Base-by-base conservation (phyloP, 1,140 invertebrate species). In the Macrobrachium rosenbergii region DNA sequence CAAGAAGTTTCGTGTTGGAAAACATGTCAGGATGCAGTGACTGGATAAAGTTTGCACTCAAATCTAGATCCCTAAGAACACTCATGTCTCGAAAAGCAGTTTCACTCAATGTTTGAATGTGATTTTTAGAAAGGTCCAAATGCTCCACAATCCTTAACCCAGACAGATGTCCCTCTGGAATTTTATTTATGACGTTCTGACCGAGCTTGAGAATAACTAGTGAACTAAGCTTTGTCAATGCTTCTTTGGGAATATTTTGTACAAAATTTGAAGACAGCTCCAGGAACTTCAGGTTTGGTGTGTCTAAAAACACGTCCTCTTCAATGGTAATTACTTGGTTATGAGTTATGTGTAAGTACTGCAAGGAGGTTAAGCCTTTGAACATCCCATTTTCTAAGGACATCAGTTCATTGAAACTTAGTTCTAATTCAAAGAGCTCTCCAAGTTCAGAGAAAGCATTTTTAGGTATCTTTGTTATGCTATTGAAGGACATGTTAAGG, bases 191-290 rank as follows among this genome's bases (percentile, higher is more conserved):
- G 72, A 79, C 82, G 52, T 90, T 89, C 23, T 83, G 87, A 12
- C 69, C 43, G 43, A 90, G 73, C 23, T 87, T 87, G 19, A 89
- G 81, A 11, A 59, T 21, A 10, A 78, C 93, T 87, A 98, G 92
- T 90, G 95, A 94, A 0, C 94, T 93, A 28, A 97, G 92, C 64
- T 94, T 94, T 81, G 93, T 93, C 83, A 97, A 93, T 2, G 93
- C 92, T n/a, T 94, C 94, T 5, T 94, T 92, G 0, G 94, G 92
- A 52, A 98, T 93, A 90, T 93, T 94, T 90, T 95, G 94, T 45
- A 98, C 94, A 2, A 94, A 94, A 92, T 98, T 98, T 83, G 91
- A 94, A 23, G 95, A 95, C 21, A 97, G 92, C 91, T 97, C 96
- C 6, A 97, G 91, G 88, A 94, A 94, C 69, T 85, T 88, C 28